phyloP scores from a whole-genome alignment of 2,797 vertebrate genomes.

The Labroides dimidiatus region DNA sequence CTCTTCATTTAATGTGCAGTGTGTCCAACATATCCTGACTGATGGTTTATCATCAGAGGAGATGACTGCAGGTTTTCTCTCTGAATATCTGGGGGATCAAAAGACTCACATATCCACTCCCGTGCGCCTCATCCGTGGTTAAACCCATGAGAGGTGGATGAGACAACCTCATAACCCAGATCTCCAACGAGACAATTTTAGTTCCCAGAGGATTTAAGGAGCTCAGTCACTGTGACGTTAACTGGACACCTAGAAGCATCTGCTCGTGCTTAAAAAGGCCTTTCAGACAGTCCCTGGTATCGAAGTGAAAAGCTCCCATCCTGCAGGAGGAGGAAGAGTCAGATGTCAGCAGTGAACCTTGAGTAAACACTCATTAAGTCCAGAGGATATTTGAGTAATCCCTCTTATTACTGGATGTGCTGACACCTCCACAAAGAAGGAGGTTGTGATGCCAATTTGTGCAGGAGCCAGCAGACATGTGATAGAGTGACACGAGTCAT shows the following conservation, averaged over 20 bases:
- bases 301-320: neutral
- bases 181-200: slow-evolving; percentile 10
- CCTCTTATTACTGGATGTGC: slow-evolving; percentile 14
- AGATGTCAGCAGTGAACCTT: slow-evolving; percentile 20
- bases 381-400: slow-evolving; percentile 17
- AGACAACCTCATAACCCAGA: slow-evolving; percentile 19
- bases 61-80: neutral
- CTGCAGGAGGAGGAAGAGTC: slow-evolving; percentile 12
- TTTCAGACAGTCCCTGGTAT: slow-evolving; percentile 7
- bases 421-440: slow-evolving; percentile 1
- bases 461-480: neutral
- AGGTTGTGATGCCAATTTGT: slow-evolving; percentile 2
- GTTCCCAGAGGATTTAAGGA: neutral
- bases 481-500: neutral
- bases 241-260: slow-evolving; percentile 35
- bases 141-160: neutral
- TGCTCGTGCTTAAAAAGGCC: slow-evolving; percentile 39
- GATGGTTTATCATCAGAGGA: no score
- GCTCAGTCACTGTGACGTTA: slow-evolving; percentile 26
- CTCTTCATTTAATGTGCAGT: no score
- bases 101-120: neutral
- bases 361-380: slow-evolving; percentile 24
- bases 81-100: slow-evolving; percentile 7
- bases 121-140: neutral
- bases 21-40: no score